Evolutionary conservation across 2,113 vertebrate species (phyloP).

Genomic region (mouse (Mus musculus)): DNA sequence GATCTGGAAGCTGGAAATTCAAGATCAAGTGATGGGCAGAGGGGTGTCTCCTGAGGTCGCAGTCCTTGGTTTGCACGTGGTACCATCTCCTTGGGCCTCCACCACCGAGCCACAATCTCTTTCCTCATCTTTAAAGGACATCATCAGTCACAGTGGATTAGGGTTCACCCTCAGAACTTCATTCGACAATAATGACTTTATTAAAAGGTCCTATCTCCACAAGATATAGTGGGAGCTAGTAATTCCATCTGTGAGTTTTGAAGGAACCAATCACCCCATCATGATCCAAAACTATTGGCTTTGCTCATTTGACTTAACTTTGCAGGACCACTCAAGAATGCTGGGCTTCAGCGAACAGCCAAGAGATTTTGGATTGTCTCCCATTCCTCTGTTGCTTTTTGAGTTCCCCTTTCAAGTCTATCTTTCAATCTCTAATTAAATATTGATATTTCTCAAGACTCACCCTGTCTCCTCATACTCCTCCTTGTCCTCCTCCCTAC

Average conservation of each 20-base stretch:
- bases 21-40: too few species aligned
- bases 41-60: not conserved
- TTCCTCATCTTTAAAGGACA: not conserved
- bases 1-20: not conserved
- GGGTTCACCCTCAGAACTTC: not conserved
- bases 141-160: not conserved
- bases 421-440: not conserved
- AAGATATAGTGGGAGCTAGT: not conserved
- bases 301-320: conserved; percentile 43
- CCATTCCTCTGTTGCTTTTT: not conserved
- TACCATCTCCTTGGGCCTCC: not conserved
- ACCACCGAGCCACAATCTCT: not conserved
- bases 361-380: not conserved
- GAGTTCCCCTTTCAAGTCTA: not conserved
- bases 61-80: not conserved
- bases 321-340: not conserved
- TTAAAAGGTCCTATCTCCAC: not conserved
- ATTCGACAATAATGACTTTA: not conserved
- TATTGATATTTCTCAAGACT: not conserved
- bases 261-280: not conserved
- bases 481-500: too few species aligned
- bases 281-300: not conserved
- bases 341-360: not conserved
- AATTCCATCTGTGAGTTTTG: not conserved
- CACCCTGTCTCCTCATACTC: not conserved